phyloP scores from a whole-genome alignment of 2,113 vertebrate genomes.

The Acanthisitta chloris region DNA sequence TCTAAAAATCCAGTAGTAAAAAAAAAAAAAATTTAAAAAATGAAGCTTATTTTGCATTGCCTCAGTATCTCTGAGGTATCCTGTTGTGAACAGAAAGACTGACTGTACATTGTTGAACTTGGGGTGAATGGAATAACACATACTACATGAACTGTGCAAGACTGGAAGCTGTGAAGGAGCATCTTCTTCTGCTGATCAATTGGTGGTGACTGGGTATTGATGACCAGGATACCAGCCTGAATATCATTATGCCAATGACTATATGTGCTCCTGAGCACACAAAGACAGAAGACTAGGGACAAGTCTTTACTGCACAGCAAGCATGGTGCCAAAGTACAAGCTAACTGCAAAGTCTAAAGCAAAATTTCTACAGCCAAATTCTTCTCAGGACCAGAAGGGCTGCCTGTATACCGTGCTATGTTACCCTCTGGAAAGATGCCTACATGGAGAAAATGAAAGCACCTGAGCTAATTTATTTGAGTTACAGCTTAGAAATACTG shows the following conservation, averaged over 20 bases:
- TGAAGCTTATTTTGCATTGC: neutral
- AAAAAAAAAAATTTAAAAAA: neutral
- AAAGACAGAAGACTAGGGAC: neutral
- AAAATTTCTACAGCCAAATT: neutral
- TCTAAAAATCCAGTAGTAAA: neutral
- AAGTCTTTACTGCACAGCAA: neutral
- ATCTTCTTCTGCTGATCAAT: neutral
- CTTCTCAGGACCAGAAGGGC: accelerated
- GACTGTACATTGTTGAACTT: neutral
- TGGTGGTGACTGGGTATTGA: neutral
- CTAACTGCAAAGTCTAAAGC: neutral
- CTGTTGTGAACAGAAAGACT: neutral
- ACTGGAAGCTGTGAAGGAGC: neutral
- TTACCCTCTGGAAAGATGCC: neutral
- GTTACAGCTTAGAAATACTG: neutral
- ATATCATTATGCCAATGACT: neutral
- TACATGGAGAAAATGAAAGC: neutral
- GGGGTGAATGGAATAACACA: neutral
- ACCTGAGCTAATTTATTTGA: neutral
- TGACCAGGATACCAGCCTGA: neutral
- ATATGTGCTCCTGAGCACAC: neutral
- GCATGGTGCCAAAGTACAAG: neutral
- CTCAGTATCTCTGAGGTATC: neutral
- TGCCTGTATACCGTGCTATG: neutral
- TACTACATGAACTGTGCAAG: accelerated